Evolutionary conservation across 2,113 vertebrate genomes (phyloP), one percentile per base, ranked within the genome.

Genomic region (Mola mola): DNA sequence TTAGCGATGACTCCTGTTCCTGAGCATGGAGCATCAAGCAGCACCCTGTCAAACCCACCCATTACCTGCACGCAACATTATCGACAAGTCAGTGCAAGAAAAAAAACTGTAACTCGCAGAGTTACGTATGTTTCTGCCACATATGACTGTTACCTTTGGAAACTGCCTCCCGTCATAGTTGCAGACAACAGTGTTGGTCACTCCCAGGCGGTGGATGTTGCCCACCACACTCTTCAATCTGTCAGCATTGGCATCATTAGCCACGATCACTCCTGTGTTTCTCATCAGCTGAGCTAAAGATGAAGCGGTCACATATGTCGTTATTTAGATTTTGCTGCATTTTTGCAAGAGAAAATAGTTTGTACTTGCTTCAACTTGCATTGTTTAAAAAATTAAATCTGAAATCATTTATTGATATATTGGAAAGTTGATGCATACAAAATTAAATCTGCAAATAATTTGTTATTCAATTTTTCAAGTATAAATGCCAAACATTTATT

Each of bases 1-100:
- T 98, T 99, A 41, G 96, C 93, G 43, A 99, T 98, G 60, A 99
- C 85, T 0, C 97, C 97, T 1, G 97, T 99, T 57, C 97, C 97
- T 0, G 97, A 96, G 79, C 97, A 99, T 0, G 97, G 97, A 25
- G 97, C 97, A 8, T 99, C 97, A 17, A 99, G 89, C 75, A 99
- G 84, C 10, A 97, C 96, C 49, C 97, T 84, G 60, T 99, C 97
- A 6, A 99, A 99, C 15, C 97, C 97, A 36, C 95, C 95, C 76
- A 96, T 93, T 8, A 99, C 94, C 97, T 99, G 55, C 2, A 22
- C 3, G 42, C 12, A 61, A 51, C 37, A 56, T 36, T 40, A 9
- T 16, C 22, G 67, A 52, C 13, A 37, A 3, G 17, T 78, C 31
- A 62, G 42, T 8, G 42, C 19, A 13, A 1, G 1, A 12, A 31